Evolutionary conservation across 2,113 vertebrate genomes (phyloP).

Genomic region (Pseudorhombus dupliciocellatus): DNA sequence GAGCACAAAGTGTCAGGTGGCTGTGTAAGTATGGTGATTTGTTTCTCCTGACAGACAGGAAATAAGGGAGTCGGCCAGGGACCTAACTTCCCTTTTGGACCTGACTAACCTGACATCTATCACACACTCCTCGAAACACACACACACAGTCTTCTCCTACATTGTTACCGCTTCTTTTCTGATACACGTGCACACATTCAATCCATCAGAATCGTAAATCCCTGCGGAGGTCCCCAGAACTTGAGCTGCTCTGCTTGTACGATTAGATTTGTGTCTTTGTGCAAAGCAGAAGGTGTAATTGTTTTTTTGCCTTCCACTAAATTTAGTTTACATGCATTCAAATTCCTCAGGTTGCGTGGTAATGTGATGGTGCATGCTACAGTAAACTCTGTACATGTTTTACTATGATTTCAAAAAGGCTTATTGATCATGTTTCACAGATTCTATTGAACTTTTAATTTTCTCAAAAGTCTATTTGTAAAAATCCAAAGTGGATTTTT

Average conservation of each 20-base stretch:
- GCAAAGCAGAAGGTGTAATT: slow-evolving; percentile 11
- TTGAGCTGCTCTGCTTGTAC: slow-evolving; percentile 8
- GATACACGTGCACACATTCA: slow-evolving; percentile 13
- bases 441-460: too few relatives aligned
- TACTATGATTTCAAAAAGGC: background rate
- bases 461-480: too few relatives aligned
- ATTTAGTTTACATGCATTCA: slow-evolving; percentile 17
- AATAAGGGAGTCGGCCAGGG: slow-evolving; percentile 68
- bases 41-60: slow-evolving; percentile 71
- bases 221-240: slow-evolving; percentile 20
- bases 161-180: slow-evolving; percentile 2
- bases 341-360: slow-evolving; percentile 4
- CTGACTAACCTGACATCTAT: slow-evolving; percentile 65
- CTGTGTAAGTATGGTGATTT: slow-evolving; percentile 58
- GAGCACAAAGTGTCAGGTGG: slow-evolving; percentile 37
- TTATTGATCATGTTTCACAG: background rate
- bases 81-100: slow-evolving; percentile 68
- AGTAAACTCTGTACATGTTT: background rate
- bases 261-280: slow-evolving; percentile 34
- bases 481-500: too few relatives aligned
- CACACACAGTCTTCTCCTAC: background rate
- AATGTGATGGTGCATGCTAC: background rate
- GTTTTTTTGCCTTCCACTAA: slow-evolving; percentile 3
- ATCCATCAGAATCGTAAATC: slow-evolving; percentile 19
- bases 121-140: slow-evolving; percentile 27